phyloP scores from a whole-genome alignment of 2,888 invertebrate species.

The Anaspis maculata region DNA sequence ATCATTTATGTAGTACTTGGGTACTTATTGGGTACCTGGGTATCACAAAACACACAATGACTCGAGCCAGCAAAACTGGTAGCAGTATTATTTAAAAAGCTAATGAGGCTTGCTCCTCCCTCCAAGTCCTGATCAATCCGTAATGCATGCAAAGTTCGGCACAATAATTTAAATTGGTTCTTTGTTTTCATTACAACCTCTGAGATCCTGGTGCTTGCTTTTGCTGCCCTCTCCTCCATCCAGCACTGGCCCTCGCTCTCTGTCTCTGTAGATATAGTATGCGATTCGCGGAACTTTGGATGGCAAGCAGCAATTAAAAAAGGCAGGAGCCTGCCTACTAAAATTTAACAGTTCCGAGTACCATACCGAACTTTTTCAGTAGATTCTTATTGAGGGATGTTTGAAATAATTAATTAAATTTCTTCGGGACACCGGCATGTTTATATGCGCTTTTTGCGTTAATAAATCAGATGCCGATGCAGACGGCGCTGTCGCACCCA shows the following conservation, averaged over 20 bases:
- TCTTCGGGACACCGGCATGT: conserved; percentile 39
- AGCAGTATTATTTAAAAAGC: conserved; percentile 12
- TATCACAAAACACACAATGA: no score
- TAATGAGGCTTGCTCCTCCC: no score
- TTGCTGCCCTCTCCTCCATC: no score
- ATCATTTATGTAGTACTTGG: no score
- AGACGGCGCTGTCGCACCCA: conserved; percentile 27
- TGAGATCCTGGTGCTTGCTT: no score
- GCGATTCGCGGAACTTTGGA: conserved; percentile 34
- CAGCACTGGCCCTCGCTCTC: conserved; percentile 8
- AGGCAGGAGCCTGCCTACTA: conserved; percentile 28
- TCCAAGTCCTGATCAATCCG: no score
- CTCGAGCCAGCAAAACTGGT: no score
- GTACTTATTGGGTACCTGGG: no score
- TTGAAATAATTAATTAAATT: conserved; percentile 46
- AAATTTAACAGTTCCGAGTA: conserved; percentile 43
- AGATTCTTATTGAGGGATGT: conserved; percentile 41
- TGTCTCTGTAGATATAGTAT: conserved; percentile 3
- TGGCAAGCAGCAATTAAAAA: conserved; percentile 38
- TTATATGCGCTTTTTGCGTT: conserved; percentile 37
- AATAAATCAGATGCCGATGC: conserved; percentile 41
- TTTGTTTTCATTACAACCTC: conserved; percentile 34
- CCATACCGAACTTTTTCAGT: conserved; percentile 39
- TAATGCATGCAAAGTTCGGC: conserved; percentile 33
- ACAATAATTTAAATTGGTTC: conserved; percentile 36